Conservation (phyloP, 1,140 invertebrate species). For the Drosophila busckii region DNA sequence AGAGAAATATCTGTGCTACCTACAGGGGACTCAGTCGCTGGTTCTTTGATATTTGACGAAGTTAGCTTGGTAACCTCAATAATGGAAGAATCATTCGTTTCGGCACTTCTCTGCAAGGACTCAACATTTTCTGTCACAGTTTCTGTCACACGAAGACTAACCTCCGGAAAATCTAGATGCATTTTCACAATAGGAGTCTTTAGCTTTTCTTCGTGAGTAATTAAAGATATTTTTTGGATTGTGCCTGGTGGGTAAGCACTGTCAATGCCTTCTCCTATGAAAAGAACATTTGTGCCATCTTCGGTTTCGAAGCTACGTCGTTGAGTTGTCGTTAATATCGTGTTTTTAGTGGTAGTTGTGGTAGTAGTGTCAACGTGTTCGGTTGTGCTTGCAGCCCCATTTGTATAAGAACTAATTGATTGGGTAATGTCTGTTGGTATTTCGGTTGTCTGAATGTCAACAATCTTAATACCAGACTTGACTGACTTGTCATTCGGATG, state of each 20-base stretch:
- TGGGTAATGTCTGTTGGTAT: conserved; percentile 25
- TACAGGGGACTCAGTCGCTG: too few species aligned
- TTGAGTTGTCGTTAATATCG: conserved; percentile 62
- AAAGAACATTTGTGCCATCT: conserved; percentile 75
- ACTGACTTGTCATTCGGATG: conserved; percentile 32
- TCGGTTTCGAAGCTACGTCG: conserved; percentile 72
- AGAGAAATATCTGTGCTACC: too few species aligned
- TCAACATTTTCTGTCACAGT: conserved; percentile 72
- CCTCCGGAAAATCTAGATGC: conserved; percentile 80
- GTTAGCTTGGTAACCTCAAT: conserved; percentile 32
- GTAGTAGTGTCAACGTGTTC: conserved; percentile 53
- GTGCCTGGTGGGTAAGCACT: conserved; percentile 76
- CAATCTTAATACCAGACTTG: conserved; percentile 51
- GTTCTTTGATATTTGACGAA: conserved; percentile 1
- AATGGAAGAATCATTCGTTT: conserved; percentile 31
- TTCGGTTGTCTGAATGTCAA: conserved; percentile 63
- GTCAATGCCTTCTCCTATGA: conserved; percentile 73
- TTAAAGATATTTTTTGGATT: conserved; percentile 83
- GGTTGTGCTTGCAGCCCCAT: conserved; percentile 33
- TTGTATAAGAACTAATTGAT: conserved; percentile 19
- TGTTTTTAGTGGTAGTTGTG: conserved; percentile 61
- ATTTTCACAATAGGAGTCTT: conserved; percentile 83
- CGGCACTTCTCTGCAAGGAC: conserved; percentile 37
- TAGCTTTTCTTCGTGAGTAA: conserved; percentile 85
- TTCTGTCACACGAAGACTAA: conserved; percentile 72